Conservation (phyloP, 2,113 vertebrate species). For the Urocitellus parryii region DNA sequence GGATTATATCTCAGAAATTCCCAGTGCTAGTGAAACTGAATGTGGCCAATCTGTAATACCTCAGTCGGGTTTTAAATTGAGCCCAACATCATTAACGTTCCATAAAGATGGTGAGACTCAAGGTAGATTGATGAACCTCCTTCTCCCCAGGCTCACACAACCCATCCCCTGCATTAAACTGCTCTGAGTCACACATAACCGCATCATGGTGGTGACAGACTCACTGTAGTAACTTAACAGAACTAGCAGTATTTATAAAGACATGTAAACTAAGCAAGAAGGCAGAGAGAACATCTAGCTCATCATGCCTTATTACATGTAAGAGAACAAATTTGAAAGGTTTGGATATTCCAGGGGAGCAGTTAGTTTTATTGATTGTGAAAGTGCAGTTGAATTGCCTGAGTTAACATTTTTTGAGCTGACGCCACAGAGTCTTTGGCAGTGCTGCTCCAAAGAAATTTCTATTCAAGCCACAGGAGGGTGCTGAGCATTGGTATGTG, state of each 20-base stretch:
- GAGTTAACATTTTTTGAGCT: background rate
- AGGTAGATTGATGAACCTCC: conserved; percentile 47
- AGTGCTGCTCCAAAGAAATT: background rate
- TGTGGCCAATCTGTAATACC: conserved; percentile 63
- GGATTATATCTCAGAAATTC: conserved; percentile 70
- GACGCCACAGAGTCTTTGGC: background rate
- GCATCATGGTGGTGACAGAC: background rate
- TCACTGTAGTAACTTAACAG: background rate
- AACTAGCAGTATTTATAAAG: background rate
- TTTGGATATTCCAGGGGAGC: no score
- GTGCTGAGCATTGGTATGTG: background rate
- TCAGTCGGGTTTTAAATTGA: conserved; percentile 57
- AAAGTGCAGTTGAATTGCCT: background rate
- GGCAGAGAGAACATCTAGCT: background rate
- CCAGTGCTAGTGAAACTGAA: conserved; percentile 40
- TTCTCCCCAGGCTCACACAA: conserved; percentile 6
- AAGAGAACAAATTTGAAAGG: background rate
- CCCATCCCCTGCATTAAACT: background rate
- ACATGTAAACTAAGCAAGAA: background rate
- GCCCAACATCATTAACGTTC: conserved; percentile 72
- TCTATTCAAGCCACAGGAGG: background rate
- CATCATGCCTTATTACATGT: background rate
- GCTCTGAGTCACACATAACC: background rate
- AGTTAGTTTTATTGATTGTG: no score
- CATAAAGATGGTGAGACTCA: background rate